Evolutionary conservation across 1,140 invertebrate species (phyloP).

Genomic region (Pogonus chalceus): DNA sequence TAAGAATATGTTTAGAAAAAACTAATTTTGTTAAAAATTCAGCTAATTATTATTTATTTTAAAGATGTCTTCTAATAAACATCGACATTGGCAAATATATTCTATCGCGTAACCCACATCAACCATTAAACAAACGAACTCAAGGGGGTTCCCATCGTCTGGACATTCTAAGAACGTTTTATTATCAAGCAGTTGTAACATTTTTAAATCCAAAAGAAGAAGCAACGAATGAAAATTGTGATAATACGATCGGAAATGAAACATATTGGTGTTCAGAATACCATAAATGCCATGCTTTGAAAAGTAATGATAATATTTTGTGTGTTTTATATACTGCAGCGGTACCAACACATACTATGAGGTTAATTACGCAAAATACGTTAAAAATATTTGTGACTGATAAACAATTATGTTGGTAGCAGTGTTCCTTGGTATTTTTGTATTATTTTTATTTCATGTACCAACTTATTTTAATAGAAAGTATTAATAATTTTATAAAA

Average conservation of each 20-base stretch:
- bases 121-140: slow-evolving; percentile 37
- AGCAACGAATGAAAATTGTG: slow-evolving; percentile 18
- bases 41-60: too few species aligned
- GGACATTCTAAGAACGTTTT: slow-evolving; percentile 63
- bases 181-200: slow-evolving; percentile 48
- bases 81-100: slow-evolving; percentile 53
- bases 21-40: too few species aligned
- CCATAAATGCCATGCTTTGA: slow-evolving; percentile 69
- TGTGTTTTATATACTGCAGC: slow-evolving; percentile 56
- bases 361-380: slow-evolving; percentile 41
- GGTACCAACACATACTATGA: slow-evolving; percentile 57
- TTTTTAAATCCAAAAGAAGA: slow-evolving; percentile 25
- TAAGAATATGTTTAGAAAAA: too few species aligned
- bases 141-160: slow-evolving; percentile 47
- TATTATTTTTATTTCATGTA: neutral
- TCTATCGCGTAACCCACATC: slow-evolving; percentile 50
- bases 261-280: slow-evolving; percentile 75
- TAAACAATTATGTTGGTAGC: slow-evolving; percentile 42
- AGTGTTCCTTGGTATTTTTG: neutral
- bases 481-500: neutral
- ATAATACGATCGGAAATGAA: slow-evolving; percentile 43
- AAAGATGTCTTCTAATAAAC: slow-evolving; percentile 61
- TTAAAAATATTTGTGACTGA: slow-evolving; percentile 41
- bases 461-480: neutral
- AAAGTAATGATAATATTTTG: slow-evolving; percentile 48